phyloP scores from a whole-genome alignment of 2,797 vertebrate species.

The Graptemys geographica region DNA sequence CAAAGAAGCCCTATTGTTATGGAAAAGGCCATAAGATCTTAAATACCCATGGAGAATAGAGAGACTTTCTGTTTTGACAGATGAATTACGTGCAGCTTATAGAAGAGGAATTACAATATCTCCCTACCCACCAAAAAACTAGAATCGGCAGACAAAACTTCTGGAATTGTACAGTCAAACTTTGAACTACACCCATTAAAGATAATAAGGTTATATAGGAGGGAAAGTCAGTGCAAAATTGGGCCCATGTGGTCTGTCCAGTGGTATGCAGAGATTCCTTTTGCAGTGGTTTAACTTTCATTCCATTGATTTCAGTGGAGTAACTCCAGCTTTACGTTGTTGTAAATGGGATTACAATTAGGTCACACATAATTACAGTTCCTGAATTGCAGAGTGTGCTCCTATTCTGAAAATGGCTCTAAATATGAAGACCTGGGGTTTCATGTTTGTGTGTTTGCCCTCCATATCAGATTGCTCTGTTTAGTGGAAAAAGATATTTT shows the following conservation, averaged over 20 bases:
- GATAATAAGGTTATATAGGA: not conserved
- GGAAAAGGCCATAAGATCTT: not conserved
- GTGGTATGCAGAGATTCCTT: not conserved
- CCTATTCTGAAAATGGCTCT: not conserved
- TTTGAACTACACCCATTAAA: slow-evolving; percentile 24
- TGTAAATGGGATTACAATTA: not conserved
- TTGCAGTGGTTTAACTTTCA: not conserved
- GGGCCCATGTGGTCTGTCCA: not conserved
- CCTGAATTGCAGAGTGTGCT: not conserved
- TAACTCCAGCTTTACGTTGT: not conserved
- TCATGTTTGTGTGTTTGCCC: not conserved
- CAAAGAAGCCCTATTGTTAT: not conserved
- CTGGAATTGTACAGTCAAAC: not conserved
- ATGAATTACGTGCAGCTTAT: slow-evolving; percentile 29
- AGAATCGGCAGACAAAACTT: not conserved
- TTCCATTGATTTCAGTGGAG: slow-evolving; percentile 3
- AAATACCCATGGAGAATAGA: not conserved
- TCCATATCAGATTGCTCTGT: not conserved
- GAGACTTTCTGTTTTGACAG: not conserved
- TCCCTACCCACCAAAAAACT: not conserved
- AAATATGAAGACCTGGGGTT: not conserved
- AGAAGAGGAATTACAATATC: not conserved
- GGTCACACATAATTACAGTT: not conserved
- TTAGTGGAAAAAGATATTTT: not conserved
- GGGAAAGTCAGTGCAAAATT: not conserved